Conservation (phyloP, 2,888 invertebrate genomes). For the Cryptus armator region DNA sequence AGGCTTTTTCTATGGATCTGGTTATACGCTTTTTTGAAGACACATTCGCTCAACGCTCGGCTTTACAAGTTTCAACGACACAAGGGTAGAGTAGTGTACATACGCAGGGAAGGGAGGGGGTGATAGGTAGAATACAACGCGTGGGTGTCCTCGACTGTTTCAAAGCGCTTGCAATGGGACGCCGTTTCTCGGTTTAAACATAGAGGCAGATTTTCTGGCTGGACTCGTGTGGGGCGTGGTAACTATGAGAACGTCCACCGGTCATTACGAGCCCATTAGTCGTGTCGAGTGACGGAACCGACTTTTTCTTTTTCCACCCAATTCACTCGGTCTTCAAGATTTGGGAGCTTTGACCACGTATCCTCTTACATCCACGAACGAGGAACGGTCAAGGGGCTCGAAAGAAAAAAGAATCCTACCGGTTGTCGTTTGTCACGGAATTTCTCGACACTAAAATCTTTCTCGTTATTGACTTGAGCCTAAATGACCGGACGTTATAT, state of each 20-base stretch:
- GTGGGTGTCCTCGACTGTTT: slow-evolving; percentile 37
- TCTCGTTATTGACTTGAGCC: slow-evolving; percentile 32
- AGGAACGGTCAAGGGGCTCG: slow-evolving; percentile 27
- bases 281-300: slow-evolving; percentile 66
- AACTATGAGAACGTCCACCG: slow-evolving; percentile 65
- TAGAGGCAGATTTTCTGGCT: slow-evolving; percentile 50
- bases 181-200: not conserved
- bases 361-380: slow-evolving; percentile 58
- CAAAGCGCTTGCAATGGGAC: not conserved
- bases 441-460: slow-evolving; percentile 46
- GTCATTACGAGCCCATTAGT: slow-evolving; percentile 79
- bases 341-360: slow-evolving; percentile 37
- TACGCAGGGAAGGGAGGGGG: not conserved
- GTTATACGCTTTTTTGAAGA: not conserved
- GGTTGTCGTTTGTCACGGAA: slow-evolving; percentile 53
- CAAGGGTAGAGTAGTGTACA: not conserved
- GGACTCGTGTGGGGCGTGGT: slow-evolving; percentile 55
- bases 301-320: slow-evolving; percentile 12
- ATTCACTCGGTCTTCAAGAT: slow-evolving; percentile 5
- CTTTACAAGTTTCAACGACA: not conserved
- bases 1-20: slow-evolving; percentile 28
- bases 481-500: slow-evolving; percentile 46
- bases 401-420: slow-evolving; percentile 40
- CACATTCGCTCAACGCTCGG: slow-evolving; percentile 23
- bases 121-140: slow-evolving; percentile 14